Base-by-base conservation (phyloP, 2,888 invertebrate species). In the Patella pellucida region DNA sequence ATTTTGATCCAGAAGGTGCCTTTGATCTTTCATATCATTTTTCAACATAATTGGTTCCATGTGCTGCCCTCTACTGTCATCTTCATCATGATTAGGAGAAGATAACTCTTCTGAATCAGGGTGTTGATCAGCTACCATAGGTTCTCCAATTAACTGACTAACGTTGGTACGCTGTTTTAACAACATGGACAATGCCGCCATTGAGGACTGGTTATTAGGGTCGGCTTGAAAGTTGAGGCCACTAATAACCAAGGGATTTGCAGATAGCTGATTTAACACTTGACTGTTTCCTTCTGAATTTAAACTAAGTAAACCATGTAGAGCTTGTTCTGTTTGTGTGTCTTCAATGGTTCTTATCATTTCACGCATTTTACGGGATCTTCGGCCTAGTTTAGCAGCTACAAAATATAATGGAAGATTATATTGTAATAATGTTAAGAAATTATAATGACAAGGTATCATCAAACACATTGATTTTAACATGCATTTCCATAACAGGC, bases 381-480 rank as follows among this genome's bases (percentile, higher is more conserved):
- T 84, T 5, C 91, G 84, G 27, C 90, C 91, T 68, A 91, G 84
- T 75, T 91, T 91, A 50, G 90, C 91, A 80, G 90, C 90, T 88
- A 75, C 5, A 81, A 80, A 50, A 52, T 15, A 76, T 31, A 51
- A 15, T 23, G 19, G 68, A n/a, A 23, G 23, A 14, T 41, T 9
- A 41, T 9, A 41, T 41, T 41, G 41, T 23, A 27, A 15, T 68
- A 15, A 68, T 68, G 15, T 19, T 14, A 27, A 27, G 68, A 5
- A n/a, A 23, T 68, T 14, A 68, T 9, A 19, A 27, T 68, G 68
- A n/a, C n/a, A n/a, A 15, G 68, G 14, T 27, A 27, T 27, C 23
- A 68, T 68, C 16, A 19, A 15, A 68, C 15, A 3, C 27, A 15
- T 27, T 27, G 7, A 15, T 68, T 27, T 27, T 27, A 16, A 27